Conservation (phyloP, 2,113 vertebrate genomes). For the Todiramphus saurophagus region DNA sequence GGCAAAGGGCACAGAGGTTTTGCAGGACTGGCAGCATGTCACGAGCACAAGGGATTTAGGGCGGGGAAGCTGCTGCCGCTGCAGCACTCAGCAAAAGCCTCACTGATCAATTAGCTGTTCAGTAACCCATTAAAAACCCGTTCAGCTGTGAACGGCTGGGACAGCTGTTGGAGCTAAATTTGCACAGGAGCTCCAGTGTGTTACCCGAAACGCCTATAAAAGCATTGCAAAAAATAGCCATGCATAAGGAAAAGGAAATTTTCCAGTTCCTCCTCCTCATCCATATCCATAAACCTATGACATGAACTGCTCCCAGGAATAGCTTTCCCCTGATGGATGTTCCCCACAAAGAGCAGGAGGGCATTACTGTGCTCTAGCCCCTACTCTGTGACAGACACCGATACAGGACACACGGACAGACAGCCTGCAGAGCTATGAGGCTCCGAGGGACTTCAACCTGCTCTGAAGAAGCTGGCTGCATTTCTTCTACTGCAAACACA, state of each 20-base stretch:
- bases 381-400: accelerated
- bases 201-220: not conserved
- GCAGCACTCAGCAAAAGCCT: not conserved
- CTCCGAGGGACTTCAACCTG: not conserved
- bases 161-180: slow-evolving; percentile 2
- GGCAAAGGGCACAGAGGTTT: not conserved
- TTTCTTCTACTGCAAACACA: not conserved
- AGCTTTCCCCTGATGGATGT: not conserved
- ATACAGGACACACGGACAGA: not conserved
- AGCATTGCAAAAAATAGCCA: not conserved
- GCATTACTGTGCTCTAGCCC: not conserved
- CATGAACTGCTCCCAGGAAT: not conserved
- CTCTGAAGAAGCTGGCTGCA: not conserved
- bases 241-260: not conserved
- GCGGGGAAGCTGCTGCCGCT: not conserved
- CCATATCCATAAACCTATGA: accelerated
- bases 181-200: not conserved
- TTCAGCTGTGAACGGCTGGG: not conserved
- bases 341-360: not conserved
- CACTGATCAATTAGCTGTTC: not conserved
- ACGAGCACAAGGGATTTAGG: not conserved
- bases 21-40: not conserved
- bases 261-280: not conserved
- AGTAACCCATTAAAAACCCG: not conserved
- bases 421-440: not conserved